These are phyloP conservation scores for Osmerus mordax DNA, from an alignment of 2,113 vertebrate genomes.

Conservation along the genomic window DNA sequence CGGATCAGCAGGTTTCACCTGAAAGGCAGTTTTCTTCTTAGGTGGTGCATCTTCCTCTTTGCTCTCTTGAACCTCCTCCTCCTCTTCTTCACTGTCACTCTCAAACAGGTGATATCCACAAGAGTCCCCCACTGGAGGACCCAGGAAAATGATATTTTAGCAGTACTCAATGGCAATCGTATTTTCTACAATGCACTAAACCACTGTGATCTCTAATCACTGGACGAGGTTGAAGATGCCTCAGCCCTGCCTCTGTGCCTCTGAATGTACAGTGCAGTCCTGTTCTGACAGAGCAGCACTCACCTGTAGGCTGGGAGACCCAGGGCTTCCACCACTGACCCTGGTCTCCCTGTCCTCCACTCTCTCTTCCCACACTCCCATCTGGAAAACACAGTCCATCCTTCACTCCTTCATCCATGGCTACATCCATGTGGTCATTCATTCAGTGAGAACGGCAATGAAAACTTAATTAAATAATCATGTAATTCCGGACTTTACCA, in stretches of 20 bases:
- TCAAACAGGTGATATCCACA: conserved; percentile 70
- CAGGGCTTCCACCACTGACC: conserved; percentile 70
- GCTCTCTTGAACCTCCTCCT: conserved; percentile 53
- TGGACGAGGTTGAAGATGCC: no score
- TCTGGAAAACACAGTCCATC: conserved; percentile 34
- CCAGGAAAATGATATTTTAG: conserved; percentile 19
- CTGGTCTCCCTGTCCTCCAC: conserved; percentile 51
- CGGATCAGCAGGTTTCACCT: conserved; percentile 49
- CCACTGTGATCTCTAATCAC: no score
- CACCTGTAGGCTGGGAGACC: conserved; percentile 59
- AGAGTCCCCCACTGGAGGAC: conserved; percentile 56
- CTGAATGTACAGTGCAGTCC: neutral
- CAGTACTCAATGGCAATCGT: no score
- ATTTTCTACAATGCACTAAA: no score
- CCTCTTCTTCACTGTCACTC: conserved; percentile 70
- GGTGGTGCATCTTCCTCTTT: conserved; percentile 50
- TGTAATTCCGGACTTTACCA: conserved; percentile 37
- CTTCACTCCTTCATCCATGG: neutral
- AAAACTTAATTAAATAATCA: neutral
- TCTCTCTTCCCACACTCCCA: conserved; percentile 53
- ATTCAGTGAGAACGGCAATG: neutral
- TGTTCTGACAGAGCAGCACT: conserved; percentile 18
- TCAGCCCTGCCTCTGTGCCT: no score
- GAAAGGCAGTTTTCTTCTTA: conserved; percentile 74
- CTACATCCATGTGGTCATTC: neutral